These are phyloP conservation scores for Xenopus laevis DNA, from an alignment of 2,113 vertebrate species.

Conservation along the genomic window DNA sequence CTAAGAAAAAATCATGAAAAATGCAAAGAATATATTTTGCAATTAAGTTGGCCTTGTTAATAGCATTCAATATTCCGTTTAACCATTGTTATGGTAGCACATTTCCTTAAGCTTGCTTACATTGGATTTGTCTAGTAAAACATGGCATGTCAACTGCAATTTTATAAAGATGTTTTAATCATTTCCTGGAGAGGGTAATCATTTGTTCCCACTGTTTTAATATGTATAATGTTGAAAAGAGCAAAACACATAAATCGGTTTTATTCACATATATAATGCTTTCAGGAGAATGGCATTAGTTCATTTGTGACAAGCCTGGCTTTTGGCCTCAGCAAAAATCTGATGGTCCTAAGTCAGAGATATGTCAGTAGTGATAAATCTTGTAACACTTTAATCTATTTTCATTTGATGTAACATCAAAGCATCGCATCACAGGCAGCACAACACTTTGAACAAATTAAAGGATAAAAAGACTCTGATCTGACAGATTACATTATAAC, in stretches of 20 bases:
- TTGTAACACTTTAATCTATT: constrained; percentile 42
- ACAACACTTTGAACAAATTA: constrained; percentile 39
- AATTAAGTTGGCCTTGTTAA: no score
- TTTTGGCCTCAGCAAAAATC: constrained; percentile 20
- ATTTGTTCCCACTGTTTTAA: neutral
- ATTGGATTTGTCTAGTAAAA: no score
- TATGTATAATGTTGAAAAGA: neutral
- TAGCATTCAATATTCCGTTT: no score
- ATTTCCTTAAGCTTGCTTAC: no score
- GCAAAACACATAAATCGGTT: neutral
- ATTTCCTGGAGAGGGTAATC: no score
- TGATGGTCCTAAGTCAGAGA: constrained; percentile 35
- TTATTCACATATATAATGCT: neutral
- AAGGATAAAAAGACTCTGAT: constrained; percentile 40
- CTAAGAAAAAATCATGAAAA: no score
- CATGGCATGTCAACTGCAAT: no score
- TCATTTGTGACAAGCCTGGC: constrained; percentile 27
- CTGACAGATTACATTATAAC: constrained; percentile 41
- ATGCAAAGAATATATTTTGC: no score
- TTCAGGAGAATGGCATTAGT: constrained; percentile 12
- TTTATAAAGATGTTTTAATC: no score
- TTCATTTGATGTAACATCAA: constrained; percentile 45
- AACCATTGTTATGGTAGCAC: no score
- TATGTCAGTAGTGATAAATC: constrained; percentile 43
- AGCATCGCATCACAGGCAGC: constrained; percentile 39